Percentiles rank a stretch among this genome's conserved stretches.
Evolutionary conservation across 2,888 invertebrate genomes (phyloP).

Genomic region (Cantharis nigra): DNA sequence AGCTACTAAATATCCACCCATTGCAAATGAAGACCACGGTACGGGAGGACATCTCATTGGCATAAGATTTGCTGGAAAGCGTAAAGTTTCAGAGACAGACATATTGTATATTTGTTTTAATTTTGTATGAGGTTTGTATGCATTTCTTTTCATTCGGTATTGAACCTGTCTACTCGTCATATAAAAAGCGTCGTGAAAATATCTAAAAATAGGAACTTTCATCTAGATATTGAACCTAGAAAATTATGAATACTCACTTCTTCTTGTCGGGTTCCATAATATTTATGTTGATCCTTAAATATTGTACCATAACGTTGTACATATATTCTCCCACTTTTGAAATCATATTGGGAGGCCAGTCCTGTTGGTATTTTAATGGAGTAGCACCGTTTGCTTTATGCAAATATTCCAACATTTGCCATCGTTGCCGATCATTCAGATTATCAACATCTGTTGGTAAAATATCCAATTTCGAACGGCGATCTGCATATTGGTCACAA

Average conservation of each 20-base stretch:
- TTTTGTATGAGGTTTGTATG: constrained; percentile 84
- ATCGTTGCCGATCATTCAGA: constrained; percentile 69
- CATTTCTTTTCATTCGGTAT: constrained; percentile 58
- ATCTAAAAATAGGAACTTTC: background rate
- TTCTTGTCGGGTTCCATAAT: constrained; percentile 63
- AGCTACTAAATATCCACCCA: constrained; percentile 78
- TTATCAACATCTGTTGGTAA: constrained; percentile 40
- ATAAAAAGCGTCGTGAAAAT: background rate
- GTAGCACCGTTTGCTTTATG: constrained; percentile 44
- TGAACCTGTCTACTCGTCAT: background rate
- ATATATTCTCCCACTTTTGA: constrained; percentile 79
- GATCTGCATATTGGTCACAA: constrained; percentile 44
- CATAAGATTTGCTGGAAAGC: constrained; percentile 71
- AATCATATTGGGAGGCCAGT: constrained; percentile 71
- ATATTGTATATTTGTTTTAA: constrained; percentile 71
- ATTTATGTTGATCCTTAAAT: constrained; percentile 81
- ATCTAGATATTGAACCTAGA: background rate
- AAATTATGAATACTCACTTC: constrained; percentile 46
- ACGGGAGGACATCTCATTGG: constrained; percentile 84
- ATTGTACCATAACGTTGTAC: constrained; percentile 83
- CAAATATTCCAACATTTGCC: constrained; percentile 70
- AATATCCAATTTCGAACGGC: constrained; percentile 38
- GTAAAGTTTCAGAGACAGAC: constrained; percentile 69
- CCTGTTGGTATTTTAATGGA: constrained; percentile 53
- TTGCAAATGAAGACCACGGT: constrained; percentile 75